These are phyloP conservation scores for Scaeva pyrastri DNA, from an alignment of 2,888 invertebrate species.

Conservation along the genomic window DNA sequence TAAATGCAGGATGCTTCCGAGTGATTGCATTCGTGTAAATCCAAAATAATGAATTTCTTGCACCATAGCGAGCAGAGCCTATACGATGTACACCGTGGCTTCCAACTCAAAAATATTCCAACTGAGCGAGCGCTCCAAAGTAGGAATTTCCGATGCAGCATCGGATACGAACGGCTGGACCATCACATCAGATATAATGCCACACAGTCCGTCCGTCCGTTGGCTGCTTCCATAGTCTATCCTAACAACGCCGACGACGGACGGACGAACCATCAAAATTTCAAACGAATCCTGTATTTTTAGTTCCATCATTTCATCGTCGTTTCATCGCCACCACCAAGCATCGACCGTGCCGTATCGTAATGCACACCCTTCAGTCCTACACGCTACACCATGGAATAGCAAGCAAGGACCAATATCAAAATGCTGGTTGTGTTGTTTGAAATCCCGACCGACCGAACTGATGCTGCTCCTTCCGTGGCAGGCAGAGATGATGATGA, in stretches of 20 bases:
- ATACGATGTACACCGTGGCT: constrained; percentile 13
- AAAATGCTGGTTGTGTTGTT: constrained; percentile 25
- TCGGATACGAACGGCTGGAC: neutral
- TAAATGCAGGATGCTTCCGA: constrained; percentile 72
- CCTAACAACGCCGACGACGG: constrained; percentile 38
- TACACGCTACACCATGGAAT: neutral
- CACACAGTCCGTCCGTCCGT: constrained; percentile 1
- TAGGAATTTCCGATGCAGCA: constrained; percentile 56
- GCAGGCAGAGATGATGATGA: constrained; percentile 34
- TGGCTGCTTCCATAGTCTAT: constrained; percentile 8
- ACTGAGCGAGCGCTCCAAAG: constrained; percentile 44
- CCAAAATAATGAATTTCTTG: constrained; percentile 69
- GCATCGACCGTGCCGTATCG: neutral
- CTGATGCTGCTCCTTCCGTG: neutral
- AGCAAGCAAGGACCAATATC: constrained; percentile 16
- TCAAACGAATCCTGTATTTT: constrained; percentile 64
- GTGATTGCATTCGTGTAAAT: constrained; percentile 73
- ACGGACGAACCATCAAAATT: constrained; percentile 46
- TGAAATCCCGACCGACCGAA: neutral
- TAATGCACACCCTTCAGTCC: constrained; percentile 5
- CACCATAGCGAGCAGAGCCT: neutral
- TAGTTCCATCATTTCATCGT: constrained; percentile 19
- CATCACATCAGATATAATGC: neutral
- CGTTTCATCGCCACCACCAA: too few relatives aligned
- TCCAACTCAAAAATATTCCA: constrained; percentile 43